Evolutionary conservation across 2,113 vertebrate species (phyloP).

Genomic region (Anser cygnoides): DNA sequence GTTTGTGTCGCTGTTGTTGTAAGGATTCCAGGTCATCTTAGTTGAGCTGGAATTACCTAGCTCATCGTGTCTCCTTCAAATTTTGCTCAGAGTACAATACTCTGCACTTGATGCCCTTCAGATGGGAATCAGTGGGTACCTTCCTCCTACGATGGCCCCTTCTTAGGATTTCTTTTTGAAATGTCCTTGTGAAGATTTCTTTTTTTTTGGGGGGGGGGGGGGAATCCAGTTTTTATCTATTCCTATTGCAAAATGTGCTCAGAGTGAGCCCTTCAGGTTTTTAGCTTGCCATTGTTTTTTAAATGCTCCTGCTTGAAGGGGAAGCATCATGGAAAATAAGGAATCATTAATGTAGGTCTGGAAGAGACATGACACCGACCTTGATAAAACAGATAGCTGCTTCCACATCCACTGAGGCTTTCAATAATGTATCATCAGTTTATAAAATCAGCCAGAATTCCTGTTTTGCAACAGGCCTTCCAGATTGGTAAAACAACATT

Average conservation of each 20-base stretch:
- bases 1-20: background rate
- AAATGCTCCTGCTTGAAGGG: background rate
- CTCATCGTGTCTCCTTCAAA: background rate
- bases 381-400: slow-evolving; percentile 65
- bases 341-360: slow-evolving; percentile 49
- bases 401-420: background rate
- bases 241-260: background rate
- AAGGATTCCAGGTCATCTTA: background rate
- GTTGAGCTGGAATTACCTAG: background rate
- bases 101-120: background rate
- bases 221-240: background rate
- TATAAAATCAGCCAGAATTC: slow-evolving; percentile 38
- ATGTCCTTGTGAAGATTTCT: background rate
- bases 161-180: background rate
- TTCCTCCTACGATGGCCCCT: background rate
- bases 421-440: slow-evolving; percentile 53
- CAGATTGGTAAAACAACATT: background rate
- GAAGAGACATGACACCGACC: slow-evolving; percentile 58
- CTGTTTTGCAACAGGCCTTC: background rate
- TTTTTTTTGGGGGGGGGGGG: background rate
- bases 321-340: slow-evolving; percentile 67
- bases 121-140: background rate
- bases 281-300: background rate
- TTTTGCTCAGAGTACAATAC: background rate
- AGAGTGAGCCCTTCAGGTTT: background rate